phyloP scores from a whole-genome alignment of 1,140 invertebrate species.

The Microplitis demolitor region DNA sequence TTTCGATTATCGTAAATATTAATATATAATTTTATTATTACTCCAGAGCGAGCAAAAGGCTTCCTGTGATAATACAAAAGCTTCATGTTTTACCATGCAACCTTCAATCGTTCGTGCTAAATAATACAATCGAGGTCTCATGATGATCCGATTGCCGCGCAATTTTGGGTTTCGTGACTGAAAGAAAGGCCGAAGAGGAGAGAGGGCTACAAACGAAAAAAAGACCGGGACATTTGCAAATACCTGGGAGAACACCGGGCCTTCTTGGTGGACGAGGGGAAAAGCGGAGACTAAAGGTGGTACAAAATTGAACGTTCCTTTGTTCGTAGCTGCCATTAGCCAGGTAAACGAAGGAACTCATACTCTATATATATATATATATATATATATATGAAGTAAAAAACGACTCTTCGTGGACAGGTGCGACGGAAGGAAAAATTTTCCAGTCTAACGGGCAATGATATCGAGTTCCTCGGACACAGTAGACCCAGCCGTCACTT shows the following conservation, averaged over 20 bases:
- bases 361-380: background rate
- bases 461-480: conserved; percentile 16
- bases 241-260: background rate
- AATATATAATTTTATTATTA: too few relatives aligned
- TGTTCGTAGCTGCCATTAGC: conserved; percentile 18
- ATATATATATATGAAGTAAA: conserved; percentile 7
- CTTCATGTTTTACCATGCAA: too few relatives aligned
- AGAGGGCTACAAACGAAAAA: too few relatives aligned
- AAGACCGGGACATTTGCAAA: background rate
- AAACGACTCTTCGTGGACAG: conserved; percentile 17
- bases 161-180: too few relatives aligned
- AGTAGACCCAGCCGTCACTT: background rate
- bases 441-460: conserved; percentile 24
- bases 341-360: conserved; percentile 7
- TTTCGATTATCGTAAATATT: too few relatives aligned
- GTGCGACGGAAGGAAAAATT: conserved; percentile 30
- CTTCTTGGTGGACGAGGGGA: background rate
- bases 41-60: too few relatives aligned
- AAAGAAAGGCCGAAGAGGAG: too few relatives aligned
- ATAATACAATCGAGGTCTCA: too few relatives aligned
- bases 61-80: too few relatives aligned
- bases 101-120: too few relatives aligned
- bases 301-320: background rate
- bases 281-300: background rate
- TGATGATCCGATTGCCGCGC: too few relatives aligned